Conservation (phyloP, 2,113 vertebrate species). For the Rhynchomys soricoides region DNA sequence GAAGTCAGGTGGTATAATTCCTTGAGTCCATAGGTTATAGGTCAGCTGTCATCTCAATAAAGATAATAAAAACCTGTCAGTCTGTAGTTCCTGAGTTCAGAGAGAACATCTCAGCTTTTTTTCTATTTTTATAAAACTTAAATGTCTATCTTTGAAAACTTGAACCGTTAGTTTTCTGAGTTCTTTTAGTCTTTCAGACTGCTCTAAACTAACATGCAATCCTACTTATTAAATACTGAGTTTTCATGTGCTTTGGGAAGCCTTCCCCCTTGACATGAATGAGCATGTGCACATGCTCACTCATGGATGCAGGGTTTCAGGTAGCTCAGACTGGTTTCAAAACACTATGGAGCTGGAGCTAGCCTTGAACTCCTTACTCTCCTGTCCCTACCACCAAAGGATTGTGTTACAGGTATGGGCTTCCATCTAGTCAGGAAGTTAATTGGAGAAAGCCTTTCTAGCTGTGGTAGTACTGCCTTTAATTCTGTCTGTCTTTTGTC, state of each 20-base stretch:
- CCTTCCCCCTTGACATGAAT: neutral
- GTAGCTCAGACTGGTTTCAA: neutral
- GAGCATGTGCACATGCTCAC: too few species aligned
- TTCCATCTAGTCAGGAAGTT: neutral
- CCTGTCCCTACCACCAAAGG: neutral
- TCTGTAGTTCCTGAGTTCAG: neutral
- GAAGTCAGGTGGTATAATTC: neutral
- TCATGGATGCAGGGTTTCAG: neutral
- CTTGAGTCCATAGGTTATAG: neutral
- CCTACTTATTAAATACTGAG: neutral
- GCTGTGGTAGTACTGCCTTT: neutral
- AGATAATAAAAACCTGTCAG: neutral
- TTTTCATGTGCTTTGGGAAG: neutral
- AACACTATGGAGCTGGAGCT: neutral
- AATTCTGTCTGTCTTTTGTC: neutral
- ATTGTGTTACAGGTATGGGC: neutral
- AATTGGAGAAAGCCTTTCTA: neutral
- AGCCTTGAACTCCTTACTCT: neutral
- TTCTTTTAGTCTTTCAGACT: neutral
- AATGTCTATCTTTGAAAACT: conserved; percentile 24
- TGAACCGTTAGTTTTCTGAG: neutral
- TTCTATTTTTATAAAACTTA: conserved; percentile 16
- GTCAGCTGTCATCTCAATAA: neutral
- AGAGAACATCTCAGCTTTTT: neutral
- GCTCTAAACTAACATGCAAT: neutral